Evolutionary conservation across 2,888 invertebrate species (phyloP).

Genomic region (Catocala sponsa): DNA sequence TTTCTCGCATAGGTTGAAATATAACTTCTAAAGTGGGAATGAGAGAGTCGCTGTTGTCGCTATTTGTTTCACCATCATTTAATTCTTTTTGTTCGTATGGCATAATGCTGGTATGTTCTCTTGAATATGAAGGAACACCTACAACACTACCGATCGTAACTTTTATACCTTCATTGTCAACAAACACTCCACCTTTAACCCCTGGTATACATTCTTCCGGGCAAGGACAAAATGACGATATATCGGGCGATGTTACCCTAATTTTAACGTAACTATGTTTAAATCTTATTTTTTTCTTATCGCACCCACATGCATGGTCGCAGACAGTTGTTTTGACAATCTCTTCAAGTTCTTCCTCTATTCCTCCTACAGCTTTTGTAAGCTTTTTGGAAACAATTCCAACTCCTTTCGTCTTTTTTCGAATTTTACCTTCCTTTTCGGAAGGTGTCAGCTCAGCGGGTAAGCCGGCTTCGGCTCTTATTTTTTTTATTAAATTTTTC

Average conservation of each 20-base stretch:
- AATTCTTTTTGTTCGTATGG: no score
- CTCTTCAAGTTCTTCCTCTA: conserved; percentile 59
- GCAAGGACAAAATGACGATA: conserved; percentile 71
- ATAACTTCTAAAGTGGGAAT: no score
- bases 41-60: no score
- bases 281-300: conserved; percentile 75
- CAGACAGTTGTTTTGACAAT: conserved; percentile 61
- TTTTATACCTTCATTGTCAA: conserved; percentile 74
- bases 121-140: conserved; percentile 55
- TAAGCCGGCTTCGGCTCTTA: conserved; percentile 31
- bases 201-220: conserved; percentile 73
- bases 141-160: conserved; percentile 71
- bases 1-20: no score
- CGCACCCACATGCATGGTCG: conserved; percentile 73
- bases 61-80: no score
- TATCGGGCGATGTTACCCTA: conserved; percentile 74
- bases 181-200: conserved; percentile 68
- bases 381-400: conserved; percentile 37
- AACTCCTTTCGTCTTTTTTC: conserved; percentile 57
- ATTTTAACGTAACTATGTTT: conserved; percentile 78
- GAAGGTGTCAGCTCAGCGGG: no score
- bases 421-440: conserved; percentile 10
- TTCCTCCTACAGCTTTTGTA: conserved; percentile 14
- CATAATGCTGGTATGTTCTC: not conserved
- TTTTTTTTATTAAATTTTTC: conserved; percentile 45